Conservation (phyloP, 2,113 vertebrate species). For the Sapayoa aenigma region DNA sequence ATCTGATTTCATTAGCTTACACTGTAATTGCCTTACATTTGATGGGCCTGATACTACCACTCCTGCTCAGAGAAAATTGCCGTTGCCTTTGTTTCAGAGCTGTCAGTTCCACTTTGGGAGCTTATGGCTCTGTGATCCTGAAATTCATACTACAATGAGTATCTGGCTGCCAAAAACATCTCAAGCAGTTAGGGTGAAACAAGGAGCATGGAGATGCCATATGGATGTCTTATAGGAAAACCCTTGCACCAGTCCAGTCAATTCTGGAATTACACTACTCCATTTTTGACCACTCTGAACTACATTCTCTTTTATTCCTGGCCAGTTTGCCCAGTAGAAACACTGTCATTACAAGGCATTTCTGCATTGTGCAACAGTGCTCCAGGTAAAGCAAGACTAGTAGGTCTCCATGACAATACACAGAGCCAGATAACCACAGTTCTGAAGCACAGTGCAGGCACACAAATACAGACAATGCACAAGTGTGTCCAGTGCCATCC, state of each 20-base stretch:
- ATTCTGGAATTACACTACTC: neutral
- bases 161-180: neutral
- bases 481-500: neutral
- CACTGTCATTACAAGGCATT: neutral
- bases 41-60: neutral
- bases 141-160: neutral
- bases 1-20: constrained; percentile 61
- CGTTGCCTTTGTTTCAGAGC: neutral
- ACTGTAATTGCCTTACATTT: constrained; percentile 38
- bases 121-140: neutral
- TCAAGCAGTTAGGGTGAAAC: neutral
- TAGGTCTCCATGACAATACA: neutral
- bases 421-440: neutral
- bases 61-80: neutral
- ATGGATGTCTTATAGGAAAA: neutral
- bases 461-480: neutral
- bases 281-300: neutral
- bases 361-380: neutral
- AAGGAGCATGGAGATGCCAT: neutral
- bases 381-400: neutral
- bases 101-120: neutral
- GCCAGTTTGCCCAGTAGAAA: neutral
- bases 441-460: neutral
- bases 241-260: neutral
- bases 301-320: neutral